Conservation (phyloP, 2,888 invertebrate genomes). For the Panzeria rudis region DNA sequence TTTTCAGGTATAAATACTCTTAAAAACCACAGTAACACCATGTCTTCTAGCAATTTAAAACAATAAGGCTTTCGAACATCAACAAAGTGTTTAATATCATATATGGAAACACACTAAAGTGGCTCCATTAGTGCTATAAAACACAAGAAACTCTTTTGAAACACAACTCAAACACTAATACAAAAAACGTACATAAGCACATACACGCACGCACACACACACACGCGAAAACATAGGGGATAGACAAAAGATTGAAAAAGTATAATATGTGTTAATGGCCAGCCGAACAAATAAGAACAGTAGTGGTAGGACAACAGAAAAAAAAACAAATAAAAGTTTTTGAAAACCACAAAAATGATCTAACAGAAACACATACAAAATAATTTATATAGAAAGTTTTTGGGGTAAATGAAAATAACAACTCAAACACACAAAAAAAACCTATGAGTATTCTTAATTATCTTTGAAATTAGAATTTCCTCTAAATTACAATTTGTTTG, state of each 20-base stretch:
- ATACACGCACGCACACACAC: neutral
- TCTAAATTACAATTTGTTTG: constrained; percentile 59
- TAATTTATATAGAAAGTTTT: constrained; percentile 65
- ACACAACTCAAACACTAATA: constrained; percentile 4
- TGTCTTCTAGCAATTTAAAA: constrained; percentile 41
- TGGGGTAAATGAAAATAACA: constrained; percentile 10
- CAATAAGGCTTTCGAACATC: constrained; percentile 50
- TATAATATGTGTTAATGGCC: constrained; percentile 64
- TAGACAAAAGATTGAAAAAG: constrained; percentile 37
- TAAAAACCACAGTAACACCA: neutral
- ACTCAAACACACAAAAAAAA: constrained; percentile 11
- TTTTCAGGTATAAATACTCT: neutral
- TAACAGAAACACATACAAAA: constrained; percentile 34
- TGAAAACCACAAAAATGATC: constrained; percentile 46
- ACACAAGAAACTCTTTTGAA: constrained; percentile 38
- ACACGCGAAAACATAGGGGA: neutral
- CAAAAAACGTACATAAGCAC: neutral
- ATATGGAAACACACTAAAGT: constrained; percentile 43
- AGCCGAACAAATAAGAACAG: constrained; percentile 41
- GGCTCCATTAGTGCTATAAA: constrained; percentile 55
- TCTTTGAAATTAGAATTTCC: constrained; percentile 64
- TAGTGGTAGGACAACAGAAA: neutral
- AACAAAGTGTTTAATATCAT: constrained; percentile 68
- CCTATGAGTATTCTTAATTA: constrained; percentile 62
- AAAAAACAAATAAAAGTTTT: constrained; percentile 37